Conservation (phyloP, 1,140 invertebrate species). For the Drosophila sulfurigaster region DNA sequence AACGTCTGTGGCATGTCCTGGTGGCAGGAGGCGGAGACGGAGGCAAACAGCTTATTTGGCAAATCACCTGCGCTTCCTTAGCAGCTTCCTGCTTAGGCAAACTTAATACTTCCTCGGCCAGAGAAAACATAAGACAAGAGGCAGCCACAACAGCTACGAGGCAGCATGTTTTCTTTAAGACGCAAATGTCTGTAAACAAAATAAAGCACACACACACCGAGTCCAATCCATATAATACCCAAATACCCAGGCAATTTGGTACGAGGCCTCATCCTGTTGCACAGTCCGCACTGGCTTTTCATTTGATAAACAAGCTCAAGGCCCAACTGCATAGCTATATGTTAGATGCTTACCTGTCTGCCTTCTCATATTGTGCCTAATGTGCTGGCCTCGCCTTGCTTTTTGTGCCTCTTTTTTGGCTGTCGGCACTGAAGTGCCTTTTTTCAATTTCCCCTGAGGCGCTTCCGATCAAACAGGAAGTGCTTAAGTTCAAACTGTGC, state of each 20-base stretch:
- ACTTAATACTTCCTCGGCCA: slow-evolving; percentile 75
- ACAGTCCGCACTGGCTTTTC: slow-evolving; percentile 37
- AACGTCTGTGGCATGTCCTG: neutral
- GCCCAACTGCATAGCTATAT: slow-evolving; percentile 41
- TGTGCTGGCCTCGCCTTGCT: slow-evolving; percentile 40
- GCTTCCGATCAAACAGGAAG: slow-evolving; percentile 83
- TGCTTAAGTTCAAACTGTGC: slow-evolving; percentile 80
- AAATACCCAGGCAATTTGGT: slow-evolving; percentile 61
- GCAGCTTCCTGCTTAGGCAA: slow-evolving; percentile 75
- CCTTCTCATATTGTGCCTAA: slow-evolving; percentile 62
- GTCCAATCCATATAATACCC: slow-evolving; percentile 57
- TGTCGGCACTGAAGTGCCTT: slow-evolving; percentile 78
- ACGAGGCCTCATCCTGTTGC: slow-evolving; percentile 48
- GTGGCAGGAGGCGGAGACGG: neutral
- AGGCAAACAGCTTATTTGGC: slow-evolving; percentile 66
- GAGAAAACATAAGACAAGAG: slow-evolving; percentile 66
- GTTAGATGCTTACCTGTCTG: slow-evolving; percentile 29
- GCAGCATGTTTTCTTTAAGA: slow-evolving; percentile 56
- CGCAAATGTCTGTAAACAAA: slow-evolving; percentile 51
- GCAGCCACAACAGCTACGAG: slow-evolving; percentile 35
- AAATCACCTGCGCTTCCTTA: slow-evolving; percentile 81
- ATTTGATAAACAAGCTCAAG: slow-evolving; percentile 55
- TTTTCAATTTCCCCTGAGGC: slow-evolving; percentile 82
- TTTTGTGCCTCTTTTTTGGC: slow-evolving; percentile 8
- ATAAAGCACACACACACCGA: slow-evolving; percentile 53